phyloP scores from a whole-genome alignment of 2,888 invertebrate genomes.

The Andrena chrysosceles region DNA sequence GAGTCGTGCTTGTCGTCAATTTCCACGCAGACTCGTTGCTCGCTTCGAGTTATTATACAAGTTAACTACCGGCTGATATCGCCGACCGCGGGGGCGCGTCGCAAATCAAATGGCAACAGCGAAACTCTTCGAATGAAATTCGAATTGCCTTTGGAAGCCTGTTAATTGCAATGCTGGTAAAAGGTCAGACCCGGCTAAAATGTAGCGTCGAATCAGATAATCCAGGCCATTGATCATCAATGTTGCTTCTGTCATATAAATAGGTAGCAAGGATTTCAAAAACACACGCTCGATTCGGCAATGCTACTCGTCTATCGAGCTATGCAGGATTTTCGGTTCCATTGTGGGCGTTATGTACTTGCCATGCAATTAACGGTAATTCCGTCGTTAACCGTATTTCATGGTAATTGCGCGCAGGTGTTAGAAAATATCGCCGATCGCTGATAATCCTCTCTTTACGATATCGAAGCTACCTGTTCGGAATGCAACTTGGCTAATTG shows the following conservation, averaged over 20 bases:
- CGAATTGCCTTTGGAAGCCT: no score
- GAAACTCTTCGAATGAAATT: no score
- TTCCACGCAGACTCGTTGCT: neutral
- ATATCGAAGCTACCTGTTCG: neutral
- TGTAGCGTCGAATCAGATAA: no score
- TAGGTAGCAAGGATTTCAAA: constrained; percentile 3
- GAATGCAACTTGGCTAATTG: neutral
- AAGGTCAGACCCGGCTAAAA: no score
- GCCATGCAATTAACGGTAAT: constrained; percentile 48
- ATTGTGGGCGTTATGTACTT: constrained; percentile 34
- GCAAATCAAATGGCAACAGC: no score
- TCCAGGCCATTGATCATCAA: no score
- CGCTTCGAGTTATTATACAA: no score
- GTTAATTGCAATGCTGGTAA: no score
- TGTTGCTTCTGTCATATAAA: no score
- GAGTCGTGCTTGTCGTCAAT: neutral
- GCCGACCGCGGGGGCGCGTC: no score
- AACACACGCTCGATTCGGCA: constrained; percentile 17
- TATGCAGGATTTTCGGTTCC: constrained; percentile 13
- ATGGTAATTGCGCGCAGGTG: constrained; percentile 36
- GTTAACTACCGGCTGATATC: no score
- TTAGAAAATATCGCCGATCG: constrained; percentile 49
- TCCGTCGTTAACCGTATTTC: constrained; percentile 33
- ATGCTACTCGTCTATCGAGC: neutral
- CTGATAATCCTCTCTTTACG: constrained; percentile 21